These are phyloP conservation scores for Euclidia mi DNA, from an alignment of 2,888 invertebrate genomes.

Conservation along the genomic window DNA sequence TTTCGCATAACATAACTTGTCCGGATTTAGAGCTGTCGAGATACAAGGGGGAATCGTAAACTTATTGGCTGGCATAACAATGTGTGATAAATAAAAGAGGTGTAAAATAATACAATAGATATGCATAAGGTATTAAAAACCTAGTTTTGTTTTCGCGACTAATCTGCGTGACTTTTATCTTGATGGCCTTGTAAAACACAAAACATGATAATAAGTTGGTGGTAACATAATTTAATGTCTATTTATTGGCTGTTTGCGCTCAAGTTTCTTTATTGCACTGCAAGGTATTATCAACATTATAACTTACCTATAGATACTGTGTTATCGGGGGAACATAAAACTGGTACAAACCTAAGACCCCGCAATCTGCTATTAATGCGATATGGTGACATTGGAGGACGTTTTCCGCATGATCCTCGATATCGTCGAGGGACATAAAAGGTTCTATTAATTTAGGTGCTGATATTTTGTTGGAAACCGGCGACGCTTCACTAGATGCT, in stretches of 20 bases:
- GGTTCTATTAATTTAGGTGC: constrained; percentile 59
- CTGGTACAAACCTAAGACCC: constrained; percentile 75
- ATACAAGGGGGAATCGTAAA: neutral
- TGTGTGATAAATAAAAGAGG: too few species aligned
- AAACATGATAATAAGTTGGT: constrained; percentile 65
- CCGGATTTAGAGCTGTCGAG: neutral
- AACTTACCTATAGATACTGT: constrained; percentile 76
- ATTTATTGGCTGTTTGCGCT: constrained; percentile 68
- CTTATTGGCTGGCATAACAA: neutral
- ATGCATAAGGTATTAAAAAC: constrained; percentile 1
- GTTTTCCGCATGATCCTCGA: constrained; percentile 62
- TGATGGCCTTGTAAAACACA: constrained; percentile 65
- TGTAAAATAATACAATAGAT: neutral
- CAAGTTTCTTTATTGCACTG: constrained; percentile 68
- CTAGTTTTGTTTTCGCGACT: constrained; percentile 33
- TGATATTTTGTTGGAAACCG: constrained; percentile 43
- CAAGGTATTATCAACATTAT: constrained; percentile 81
- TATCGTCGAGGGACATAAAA: constrained; percentile 54
- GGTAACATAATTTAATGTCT: constrained; percentile 66
- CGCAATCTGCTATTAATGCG: constrained; percentile 68
- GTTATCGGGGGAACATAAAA: constrained; percentile 82
- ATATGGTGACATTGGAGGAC: constrained; percentile 66
- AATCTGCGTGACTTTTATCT: constrained; percentile 56
- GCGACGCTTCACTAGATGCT: constrained; percentile 61
- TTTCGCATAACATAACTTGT: neutral